These are phyloP conservation scores for Drosophila kohkoa DNA, from an alignment of 1,140 invertebrate genomes.

Conservation along the genomic window DNA sequence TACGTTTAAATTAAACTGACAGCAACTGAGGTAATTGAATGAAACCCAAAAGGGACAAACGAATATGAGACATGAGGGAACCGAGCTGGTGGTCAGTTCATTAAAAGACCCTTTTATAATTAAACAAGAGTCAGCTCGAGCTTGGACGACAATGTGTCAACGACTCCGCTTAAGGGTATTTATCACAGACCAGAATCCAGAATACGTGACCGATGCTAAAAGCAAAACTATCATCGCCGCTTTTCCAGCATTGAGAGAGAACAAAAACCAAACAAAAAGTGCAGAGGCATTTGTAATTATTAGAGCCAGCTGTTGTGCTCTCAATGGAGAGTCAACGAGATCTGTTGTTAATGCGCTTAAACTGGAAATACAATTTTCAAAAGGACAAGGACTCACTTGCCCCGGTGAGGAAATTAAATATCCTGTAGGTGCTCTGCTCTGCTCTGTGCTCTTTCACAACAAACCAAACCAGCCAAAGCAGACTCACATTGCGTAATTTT, in stretches of 20 bases:
- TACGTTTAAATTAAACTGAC: conserved; percentile 2
- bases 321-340: conserved; percentile 8
- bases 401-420: conserved; percentile 68
- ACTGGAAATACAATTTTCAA: conserved; percentile 43
- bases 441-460: background rate
- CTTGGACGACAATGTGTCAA: conserved; percentile 64
- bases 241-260: conserved; percentile 1
- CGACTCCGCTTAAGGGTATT: conserved; percentile 45
- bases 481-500: conserved; percentile 17
- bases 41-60: background rate
- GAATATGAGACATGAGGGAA: conserved; percentile 16
- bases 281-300: conserved; percentile 53
- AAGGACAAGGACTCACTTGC: conserved; percentile 27
- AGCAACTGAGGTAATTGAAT: conserved; percentile 32
- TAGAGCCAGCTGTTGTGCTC: conserved; percentile 8
- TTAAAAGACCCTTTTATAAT: conserved; percentile 70
- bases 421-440: conserved; percentile 44
- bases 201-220: conserved; percentile 56
- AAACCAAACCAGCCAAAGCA: conserved; percentile 18
- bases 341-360: conserved; percentile 45
- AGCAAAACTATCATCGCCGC: conserved; percentile 10
- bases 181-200: conserved; percentile 37
- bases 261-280: conserved; percentile 42
- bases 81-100: conserved; percentile 34
- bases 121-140: conserved; percentile 61